A percentile compares a stretch with the other conserved stretches of the same genome.
These are phyloP conservation scores for Vultur gryphus DNA, from an alignment of 2,797 vertebrate species.

Conservation along the genomic window DNA sequence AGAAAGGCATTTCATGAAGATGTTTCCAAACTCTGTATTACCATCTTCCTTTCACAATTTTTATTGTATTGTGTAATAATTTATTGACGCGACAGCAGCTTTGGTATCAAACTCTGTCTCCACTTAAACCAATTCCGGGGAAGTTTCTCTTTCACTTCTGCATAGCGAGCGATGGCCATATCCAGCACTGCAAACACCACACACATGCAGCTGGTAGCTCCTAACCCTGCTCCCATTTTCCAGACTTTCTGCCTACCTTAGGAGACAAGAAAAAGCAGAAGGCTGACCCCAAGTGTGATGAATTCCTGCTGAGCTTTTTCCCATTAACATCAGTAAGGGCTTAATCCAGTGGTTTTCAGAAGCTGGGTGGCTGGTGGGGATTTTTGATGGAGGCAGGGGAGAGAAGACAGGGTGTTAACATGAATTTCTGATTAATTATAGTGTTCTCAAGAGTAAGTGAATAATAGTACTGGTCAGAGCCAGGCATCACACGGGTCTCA, in stretches of 20 bases:
- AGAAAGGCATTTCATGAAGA: neutral
- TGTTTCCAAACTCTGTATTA: neutral
- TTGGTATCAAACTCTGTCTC: neutral
- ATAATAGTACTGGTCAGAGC: conserved; percentile 69
- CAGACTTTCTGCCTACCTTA: neutral
- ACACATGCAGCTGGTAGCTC: neutral
- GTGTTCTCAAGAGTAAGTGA: conserved; percentile 63
- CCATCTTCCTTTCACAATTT: neutral
- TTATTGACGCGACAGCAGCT: neutral
- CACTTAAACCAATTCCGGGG: neutral
- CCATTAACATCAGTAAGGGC: conserved; percentile 48
- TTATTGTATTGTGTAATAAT: neutral
- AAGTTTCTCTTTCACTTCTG: neutral
- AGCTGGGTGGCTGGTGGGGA: conserved; percentile 55
- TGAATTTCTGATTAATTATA: conserved; percentile 65
- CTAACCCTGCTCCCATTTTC: neutral
- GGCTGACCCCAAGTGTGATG: conserved; percentile 18
- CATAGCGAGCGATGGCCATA: accelerated
- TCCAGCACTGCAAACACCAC: neutral
- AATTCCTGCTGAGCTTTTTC: conserved; percentile 47
- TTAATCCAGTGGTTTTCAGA: conserved; percentile 52
- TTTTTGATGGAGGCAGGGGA: conserved; percentile 50
- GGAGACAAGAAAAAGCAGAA: conserved; percentile 12
- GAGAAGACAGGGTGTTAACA: conserved; percentile 66
- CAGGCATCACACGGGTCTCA: conserved; percentile 65